Base-by-base conservation (phyloP, 2,113 vertebrate genomes). In the Hydropotes inermis region DNA sequence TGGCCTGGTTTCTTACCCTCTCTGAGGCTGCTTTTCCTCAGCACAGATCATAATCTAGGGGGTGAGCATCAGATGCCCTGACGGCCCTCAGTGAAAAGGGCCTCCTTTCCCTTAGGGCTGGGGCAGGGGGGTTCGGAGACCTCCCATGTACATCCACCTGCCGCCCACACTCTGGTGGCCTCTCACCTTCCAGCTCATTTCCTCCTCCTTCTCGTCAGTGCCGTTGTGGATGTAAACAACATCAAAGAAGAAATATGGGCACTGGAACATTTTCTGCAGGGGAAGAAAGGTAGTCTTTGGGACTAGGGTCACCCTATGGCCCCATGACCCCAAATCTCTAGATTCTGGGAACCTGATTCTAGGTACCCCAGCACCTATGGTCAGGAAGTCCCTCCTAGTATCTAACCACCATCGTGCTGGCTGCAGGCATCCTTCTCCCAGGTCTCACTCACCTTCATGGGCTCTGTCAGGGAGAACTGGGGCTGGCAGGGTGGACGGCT, bases 221-320 rank as follows among this genome's bases (percentile, higher is more conserved):
- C 99, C 99, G 0, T 99, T 99, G 98, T 99, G 99, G 90, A 99
- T 99, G 55, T 99, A 99, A 36, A 99, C 99, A 1, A 99, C 98
- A 4, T 99, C 99, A 0, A 99, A 99, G 98, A 99, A 99, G 97
- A 99, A 99, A 97, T 99, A 99, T 0, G 99, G 99, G 43, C 99
- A 99, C 96, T 99, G 99, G 61, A 99, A 98, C 99, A 99, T 99
- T 98, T 99, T 99, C 99, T 99, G 98, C 14, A 36, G n/a, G 28
- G 9, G 33, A 84, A 39, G 36, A 76, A 12, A 0, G 9, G 9
- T 11, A 47, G 70, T 21, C 64, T 85, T 61, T 6, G 9, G 17
- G 27, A 28, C 13, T 9, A 13, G 1, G 4, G 47, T 45, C 5
- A 36, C 50, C 33, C 45, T 30, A 6, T 0, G 50, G 25, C 11